phyloP scores from a whole-genome alignment of 2,797 vertebrate genomes.

The Simalia tracyae region DNA sequence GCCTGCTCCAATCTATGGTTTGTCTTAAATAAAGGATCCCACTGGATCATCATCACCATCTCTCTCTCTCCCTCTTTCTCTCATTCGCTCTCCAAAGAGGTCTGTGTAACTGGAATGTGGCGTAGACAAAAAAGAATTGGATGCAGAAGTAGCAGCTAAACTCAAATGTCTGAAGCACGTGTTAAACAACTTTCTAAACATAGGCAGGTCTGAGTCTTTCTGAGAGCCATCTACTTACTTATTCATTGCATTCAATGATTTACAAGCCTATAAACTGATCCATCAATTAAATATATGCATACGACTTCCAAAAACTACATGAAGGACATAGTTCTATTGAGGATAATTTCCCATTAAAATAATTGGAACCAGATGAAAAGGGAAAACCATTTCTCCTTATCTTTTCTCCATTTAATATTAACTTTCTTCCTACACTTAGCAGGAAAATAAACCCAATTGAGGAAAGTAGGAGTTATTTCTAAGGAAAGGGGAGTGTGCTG shows the following conservation, averaged over 20 bases:
- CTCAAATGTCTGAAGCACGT: background rate
- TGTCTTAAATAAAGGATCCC: background rate
- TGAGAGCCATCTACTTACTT: background rate
- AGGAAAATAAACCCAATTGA: background rate
- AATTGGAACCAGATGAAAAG: background rate
- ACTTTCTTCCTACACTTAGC: background rate
- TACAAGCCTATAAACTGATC: background rate
- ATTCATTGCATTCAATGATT: background rate
- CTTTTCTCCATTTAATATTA: background rate
- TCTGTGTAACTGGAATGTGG: background rate
- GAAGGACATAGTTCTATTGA: background rate
- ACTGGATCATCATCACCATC: background rate
- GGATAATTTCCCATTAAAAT: background rate
- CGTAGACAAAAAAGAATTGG: background rate
- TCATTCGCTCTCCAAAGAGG: background rate
- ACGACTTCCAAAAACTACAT: background rate
- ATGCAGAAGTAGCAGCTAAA: background rate
- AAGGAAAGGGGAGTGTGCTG: background rate
- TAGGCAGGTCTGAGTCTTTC: background rate
- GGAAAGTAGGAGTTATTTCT: background rate
- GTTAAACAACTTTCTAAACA: background rate
- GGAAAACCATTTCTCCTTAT: background rate
- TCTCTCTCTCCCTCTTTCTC: background rate
- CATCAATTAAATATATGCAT: background rate
- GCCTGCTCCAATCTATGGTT: background rate